These are phyloP conservation scores for Ochropleura leucogaster DNA, from an alignment of 2,888 invertebrate genomes.

Conservation along the genomic window DNA sequence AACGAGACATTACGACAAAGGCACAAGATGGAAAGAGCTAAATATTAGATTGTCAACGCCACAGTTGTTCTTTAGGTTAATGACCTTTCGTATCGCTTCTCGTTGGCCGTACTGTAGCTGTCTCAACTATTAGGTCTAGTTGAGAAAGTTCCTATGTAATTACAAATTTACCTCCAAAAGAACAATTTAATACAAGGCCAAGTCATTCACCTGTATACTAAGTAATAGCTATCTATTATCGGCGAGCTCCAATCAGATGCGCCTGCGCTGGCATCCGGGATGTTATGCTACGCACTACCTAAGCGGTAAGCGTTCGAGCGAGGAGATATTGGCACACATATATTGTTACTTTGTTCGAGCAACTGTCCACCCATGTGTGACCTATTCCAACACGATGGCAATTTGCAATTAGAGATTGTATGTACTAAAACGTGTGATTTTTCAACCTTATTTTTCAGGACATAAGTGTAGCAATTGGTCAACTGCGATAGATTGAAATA, in stretches of 20 bases:
- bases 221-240: slow-evolving; percentile 23
- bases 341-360: slow-evolving; percentile 32
- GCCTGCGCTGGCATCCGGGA: slow-evolving; percentile 51
- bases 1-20: no score
- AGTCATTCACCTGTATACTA: slow-evolving; percentile 4
- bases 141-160: not conserved
- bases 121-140: no score
- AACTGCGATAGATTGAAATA: no score
- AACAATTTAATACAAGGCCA: slow-evolving; percentile 3
- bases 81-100: no score
- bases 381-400: slow-evolving; percentile 9
- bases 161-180: not conserved
- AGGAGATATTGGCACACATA: slow-evolving; percentile 38
- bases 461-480: no score
- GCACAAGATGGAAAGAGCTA: no score
- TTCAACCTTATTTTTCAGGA: not conserved
- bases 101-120: no score
- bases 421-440: not conserved
- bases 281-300: slow-evolving; percentile 29
- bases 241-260: slow-evolving; percentile 47
- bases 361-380: slow-evolving; percentile 9
- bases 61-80: no score
- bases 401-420: not conserved
- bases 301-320: slow-evolving; percentile 35
- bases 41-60: no score